Conservation (phyloP, 2,888 invertebrate species). For the Sabatieria punctata region DNA sequence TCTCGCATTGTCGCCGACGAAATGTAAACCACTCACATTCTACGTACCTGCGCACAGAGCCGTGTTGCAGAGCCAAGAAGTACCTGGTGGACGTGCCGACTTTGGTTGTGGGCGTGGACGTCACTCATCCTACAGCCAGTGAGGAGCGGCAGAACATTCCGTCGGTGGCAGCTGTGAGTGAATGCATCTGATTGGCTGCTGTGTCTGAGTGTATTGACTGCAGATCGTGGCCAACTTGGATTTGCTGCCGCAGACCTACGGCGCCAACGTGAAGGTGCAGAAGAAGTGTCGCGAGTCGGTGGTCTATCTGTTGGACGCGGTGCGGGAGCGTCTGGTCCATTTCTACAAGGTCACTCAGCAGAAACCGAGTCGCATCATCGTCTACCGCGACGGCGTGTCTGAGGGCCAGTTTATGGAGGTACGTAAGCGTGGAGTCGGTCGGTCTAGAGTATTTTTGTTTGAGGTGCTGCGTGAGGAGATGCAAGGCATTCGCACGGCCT, state of each 20-base stretch:
- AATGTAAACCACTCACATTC: constrained; percentile 5
- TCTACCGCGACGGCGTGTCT: constrained; percentile 28
- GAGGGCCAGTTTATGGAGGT: constrained; percentile 28
- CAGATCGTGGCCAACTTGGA: constrained; percentile 31
- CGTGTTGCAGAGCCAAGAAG: constrained; percentile 18
- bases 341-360: constrained; percentile 15
- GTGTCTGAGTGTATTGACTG: neutral
- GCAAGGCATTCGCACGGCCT: neutral
- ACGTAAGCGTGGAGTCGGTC: neutral
- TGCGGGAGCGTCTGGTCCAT: constrained; percentile 21
- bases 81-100: constrained; percentile 38
- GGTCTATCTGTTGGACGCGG: constrained; percentile 23
- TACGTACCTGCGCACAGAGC: neutral
- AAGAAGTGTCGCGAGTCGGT: constrained; percentile 34
- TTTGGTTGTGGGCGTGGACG: constrained; percentile 69
- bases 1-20: constrained; percentile 38
- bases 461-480: constrained; percentile 1
- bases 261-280: constrained; percentile 57
- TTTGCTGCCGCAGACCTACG: constrained; percentile 25
- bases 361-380: constrained; percentile 25
- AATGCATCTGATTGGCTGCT: constrained; percentile 31
- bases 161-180: constrained; percentile 50
- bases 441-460: neutral
- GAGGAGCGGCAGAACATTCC: constrained; percentile 39
- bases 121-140: constrained; percentile 73